Evolutionary conservation across 2,888 invertebrate species (phyloP), one percentile per base, ranked within the genome.

Genomic region (Mantis religiosa): DNA sequence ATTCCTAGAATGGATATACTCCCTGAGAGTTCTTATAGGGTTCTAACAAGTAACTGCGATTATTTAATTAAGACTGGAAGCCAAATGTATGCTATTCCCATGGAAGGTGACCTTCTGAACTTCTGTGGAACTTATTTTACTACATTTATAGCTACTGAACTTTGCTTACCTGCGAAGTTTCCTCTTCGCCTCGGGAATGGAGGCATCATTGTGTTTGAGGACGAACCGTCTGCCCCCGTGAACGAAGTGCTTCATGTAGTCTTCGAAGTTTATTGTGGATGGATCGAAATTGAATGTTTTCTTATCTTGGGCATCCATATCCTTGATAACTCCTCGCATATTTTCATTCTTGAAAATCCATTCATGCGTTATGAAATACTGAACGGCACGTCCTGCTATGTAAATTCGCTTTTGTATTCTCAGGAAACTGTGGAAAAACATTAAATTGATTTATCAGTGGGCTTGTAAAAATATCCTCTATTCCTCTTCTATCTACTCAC

Each of bases 341-440:
- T 93, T 93, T 30, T 92, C 91, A 82, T 92, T 92, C 47, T 91
- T 91, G 91, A 93, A 93, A 54, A 91, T 91, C 94, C 94, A 95
- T 87, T 94, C 93, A 87, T 93, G 92, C 34, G 92, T 92, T 83
- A 94, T 93, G 91, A 94, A 95, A 91, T 93, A 94, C 89, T 93
- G 92, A 89, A 94, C 91, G 1, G 92, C 92, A 87, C 92, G 92
- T 88, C 94, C 92, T 7, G 94, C 93, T 89, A 92, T 92, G 90
- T 93, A 94, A 89, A 94, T 93, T 89, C 93, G 93, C 89, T 92
- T 92, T 91, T 94, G 94, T 82, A 94, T 92, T 91, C 92, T 93
- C 90, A 94, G 93, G 92, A 94, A 93, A 91, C 94, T 94, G 91
- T 85, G 41, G 12, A 41, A 41, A 6, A 41, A 41, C 41, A 6